These are phyloP conservation scores for Drosophila neotestacea DNA, from an alignment of 2,888 invertebrate species.

Conservation along the genomic window DNA sequence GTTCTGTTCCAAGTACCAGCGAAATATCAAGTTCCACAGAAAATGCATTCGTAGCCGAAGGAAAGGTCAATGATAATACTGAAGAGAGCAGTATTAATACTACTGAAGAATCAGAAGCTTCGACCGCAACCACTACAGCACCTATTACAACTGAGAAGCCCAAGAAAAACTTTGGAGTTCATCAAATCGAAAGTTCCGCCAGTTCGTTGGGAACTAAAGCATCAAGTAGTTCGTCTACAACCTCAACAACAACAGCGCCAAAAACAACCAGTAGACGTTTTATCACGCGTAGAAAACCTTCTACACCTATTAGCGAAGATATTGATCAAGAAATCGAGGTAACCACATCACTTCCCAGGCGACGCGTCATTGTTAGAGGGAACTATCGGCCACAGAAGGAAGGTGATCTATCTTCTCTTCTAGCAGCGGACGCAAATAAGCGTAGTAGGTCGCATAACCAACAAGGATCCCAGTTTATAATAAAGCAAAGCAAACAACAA, in stretches of 20 bases:
- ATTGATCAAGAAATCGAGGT: neutral
- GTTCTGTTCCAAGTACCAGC: neutral
- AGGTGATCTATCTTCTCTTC: constrained; percentile 72
- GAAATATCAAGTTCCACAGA: too few species aligned
- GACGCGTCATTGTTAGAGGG: constrained; percentile 63
- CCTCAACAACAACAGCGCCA: neutral
- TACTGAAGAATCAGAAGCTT: neutral
- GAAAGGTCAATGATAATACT: neutral
- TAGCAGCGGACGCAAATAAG: constrained; percentile 70
- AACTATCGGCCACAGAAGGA: constrained; percentile 70
- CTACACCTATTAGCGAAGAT: neutral
- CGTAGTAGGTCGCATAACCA: constrained; percentile 18
- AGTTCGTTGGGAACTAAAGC: too few species aligned
- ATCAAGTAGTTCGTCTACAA: neutral
- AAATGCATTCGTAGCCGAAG: neutral
- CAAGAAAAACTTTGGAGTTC: neutral
- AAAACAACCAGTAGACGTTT: neutral
- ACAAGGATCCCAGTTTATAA: neutral
- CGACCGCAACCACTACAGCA: neutral
- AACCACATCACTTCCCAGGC: constrained; percentile 36
- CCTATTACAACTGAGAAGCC: neutral
- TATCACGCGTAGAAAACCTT: neutral
- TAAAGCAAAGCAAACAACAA: neutral
- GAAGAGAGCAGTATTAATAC: neutral
- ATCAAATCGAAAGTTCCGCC: neutral